These are phyloP conservation scores for Molanna angustata DNA, from an alignment of 2,888 invertebrate genomes.

Conservation along the genomic window DNA sequence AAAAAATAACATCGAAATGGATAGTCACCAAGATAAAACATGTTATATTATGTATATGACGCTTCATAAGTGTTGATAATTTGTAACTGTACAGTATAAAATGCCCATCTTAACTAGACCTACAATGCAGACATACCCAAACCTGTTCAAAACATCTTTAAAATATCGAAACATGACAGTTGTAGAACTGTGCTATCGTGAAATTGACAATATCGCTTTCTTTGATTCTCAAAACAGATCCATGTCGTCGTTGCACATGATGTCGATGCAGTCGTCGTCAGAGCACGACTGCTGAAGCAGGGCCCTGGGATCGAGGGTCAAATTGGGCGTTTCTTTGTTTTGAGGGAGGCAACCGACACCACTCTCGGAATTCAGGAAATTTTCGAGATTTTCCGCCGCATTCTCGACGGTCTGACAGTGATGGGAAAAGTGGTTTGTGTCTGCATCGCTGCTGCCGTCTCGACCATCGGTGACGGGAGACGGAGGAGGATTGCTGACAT, in stretches of 20 bases:
- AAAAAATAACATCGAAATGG: too few species aligned
- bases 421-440: conserved; percentile 41
- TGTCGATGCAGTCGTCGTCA: conserved; percentile 66
- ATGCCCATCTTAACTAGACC: too few species aligned
- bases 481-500: conserved; percentile 73
- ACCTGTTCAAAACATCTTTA: background rate
- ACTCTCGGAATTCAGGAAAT: conserved; percentile 11
- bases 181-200: background rate
- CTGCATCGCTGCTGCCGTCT: conserved; percentile 65
- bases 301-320: conserved; percentile 38
- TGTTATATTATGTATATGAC: too few species aligned
- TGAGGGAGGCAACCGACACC: background rate
- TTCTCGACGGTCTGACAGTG: conserved; percentile 29
- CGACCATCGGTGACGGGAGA: conserved; percentile 75
- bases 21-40: too few species aligned
- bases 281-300: conserved; percentile 53
- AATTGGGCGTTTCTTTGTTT: conserved; percentile 17
- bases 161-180: too few species aligned
- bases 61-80: too few species aligned
- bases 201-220: conserved; percentile 5
- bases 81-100: too few species aligned
- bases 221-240: conserved; percentile 58
- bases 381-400: conserved; percentile 8
- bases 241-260: conserved; percentile 69
- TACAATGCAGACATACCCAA: too few species aligned